Conservation (phyloP, 2,797 vertebrate species). For the Hemibagrus guttatus region DNA sequence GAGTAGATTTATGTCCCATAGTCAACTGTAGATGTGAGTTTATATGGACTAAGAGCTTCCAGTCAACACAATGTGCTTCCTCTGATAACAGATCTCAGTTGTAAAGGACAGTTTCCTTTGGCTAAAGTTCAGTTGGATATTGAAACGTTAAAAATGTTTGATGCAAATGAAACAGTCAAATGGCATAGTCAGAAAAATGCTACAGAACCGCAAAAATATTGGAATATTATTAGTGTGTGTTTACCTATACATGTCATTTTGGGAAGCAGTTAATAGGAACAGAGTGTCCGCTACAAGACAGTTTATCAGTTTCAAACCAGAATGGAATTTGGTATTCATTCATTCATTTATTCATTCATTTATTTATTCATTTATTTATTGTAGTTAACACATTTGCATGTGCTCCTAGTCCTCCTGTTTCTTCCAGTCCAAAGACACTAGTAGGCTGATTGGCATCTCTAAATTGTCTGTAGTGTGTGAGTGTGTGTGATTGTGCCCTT, state of each 20-base stretch:
- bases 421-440: too few species aligned
- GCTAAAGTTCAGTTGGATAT: background rate
- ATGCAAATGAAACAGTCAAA: background rate
- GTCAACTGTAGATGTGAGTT: background rate
- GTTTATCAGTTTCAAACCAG: background rate
- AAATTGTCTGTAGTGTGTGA: too few species aligned
- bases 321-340: background rate
- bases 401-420: too few species aligned
- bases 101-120: conserved; percentile 48
- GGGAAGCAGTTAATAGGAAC: background rate
- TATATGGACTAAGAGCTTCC: background rate
- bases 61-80: conserved; percentile 45
- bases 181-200: too few species aligned
- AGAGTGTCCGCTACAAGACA: background rate
- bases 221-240: background rate
- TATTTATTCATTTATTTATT: too few species aligned
- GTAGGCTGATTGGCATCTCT: too few species aligned
- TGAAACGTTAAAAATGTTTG: conserved; percentile 8
- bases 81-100: conserved; percentile 46
- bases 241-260: background rate
- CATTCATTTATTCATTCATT: too few species aligned
- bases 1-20: background rate
- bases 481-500: too few species aligned
- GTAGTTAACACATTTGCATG: too few species aligned
- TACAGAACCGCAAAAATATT: too few species aligned